Conservation (phyloP, 1,140 invertebrate genomes). For the Trissolcus basalis region DNA sequence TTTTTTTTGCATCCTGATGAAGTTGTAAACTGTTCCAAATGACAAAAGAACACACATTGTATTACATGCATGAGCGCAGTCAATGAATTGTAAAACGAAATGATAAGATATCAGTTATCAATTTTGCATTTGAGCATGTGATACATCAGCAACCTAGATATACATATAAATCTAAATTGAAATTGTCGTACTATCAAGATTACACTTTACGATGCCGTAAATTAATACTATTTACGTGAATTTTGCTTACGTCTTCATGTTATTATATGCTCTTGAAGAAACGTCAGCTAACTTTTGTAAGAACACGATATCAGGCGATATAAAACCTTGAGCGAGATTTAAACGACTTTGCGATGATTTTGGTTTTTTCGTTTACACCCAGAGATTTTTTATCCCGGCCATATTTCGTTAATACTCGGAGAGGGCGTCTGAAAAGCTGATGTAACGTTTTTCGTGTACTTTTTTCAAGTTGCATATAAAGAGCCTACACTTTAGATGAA, state of each 20-base stretch:
- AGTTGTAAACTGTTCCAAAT: no score
- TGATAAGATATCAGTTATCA: constrained; percentile 33
- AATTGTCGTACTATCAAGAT: constrained; percentile 32
- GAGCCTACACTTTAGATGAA: no score
- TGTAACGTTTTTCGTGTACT: no score
- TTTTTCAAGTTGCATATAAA: no score
- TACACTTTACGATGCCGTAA: constrained; percentile 39
- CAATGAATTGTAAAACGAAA: constrained; percentile 33
- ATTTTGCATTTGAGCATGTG: constrained; percentile 26
- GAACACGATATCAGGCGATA: constrained; percentile 18
- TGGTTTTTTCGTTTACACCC: constrained; percentile 10
- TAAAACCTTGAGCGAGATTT: constrained; percentile 20
- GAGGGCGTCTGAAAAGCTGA: no score
- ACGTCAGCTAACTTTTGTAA: constrained; percentile 7
- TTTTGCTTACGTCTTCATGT: constrained; percentile 1
- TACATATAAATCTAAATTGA: constrained; percentile 38
- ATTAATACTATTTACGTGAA: constrained; percentile 28
- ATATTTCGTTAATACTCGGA: no score
- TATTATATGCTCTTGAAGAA: constrained; percentile 19
- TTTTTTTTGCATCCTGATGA: no score
- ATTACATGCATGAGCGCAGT: constrained; percentile 10
- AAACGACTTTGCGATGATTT: constrained; percentile 7
- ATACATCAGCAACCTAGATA: constrained; percentile 31
- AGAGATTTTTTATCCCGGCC: background rate
- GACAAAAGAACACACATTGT: background rate